Evolutionary conservation across 2,113 vertebrate species (phyloP).

Genomic region (Mixornis gularis): DNA sequence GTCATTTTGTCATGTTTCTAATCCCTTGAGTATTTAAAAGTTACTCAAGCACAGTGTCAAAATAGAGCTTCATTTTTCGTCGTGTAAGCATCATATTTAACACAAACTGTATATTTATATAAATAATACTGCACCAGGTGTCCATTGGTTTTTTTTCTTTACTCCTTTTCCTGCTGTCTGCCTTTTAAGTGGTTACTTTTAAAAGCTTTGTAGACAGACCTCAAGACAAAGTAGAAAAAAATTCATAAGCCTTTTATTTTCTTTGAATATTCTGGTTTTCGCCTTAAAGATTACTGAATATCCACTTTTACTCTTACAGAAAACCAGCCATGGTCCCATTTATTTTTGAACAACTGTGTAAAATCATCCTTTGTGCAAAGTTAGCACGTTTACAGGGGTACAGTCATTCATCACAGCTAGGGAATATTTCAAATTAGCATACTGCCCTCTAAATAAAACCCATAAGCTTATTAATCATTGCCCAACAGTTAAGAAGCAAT

Average conservation of each 20-base stretch:
- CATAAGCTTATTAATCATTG: slow-evolving; percentile 32
- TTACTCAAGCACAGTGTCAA: neutral
- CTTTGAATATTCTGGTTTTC: neutral
- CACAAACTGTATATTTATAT: neutral
- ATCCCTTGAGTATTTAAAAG: neutral
- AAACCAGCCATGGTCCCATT: neutral
- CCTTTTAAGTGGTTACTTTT: neutral
- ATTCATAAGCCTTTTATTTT: neutral
- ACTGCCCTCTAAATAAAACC: slow-evolving; percentile 19
- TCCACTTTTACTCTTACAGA: neutral
- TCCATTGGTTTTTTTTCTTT: neutral
- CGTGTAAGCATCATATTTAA: neutral
- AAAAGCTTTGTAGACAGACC: neutral
- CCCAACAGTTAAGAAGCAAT: slow-evolving; percentile 51
- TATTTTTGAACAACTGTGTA: neutral
- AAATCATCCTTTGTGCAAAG: slow-evolving; percentile 24
- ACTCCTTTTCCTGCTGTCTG: neutral
- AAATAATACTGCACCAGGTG: neutral
- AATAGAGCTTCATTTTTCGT: neutral
- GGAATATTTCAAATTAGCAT: slow-evolving; percentile 31
- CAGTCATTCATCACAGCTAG: neutral
- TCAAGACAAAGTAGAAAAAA: neutral
- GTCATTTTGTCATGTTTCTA: neutral
- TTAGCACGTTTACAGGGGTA: neutral
- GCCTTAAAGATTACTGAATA: neutral